These are phyloP conservation scores for Ariopsis seemanni DNA, from an alignment of 2,113 vertebrate genomes.

Conservation along the genomic window DNA sequence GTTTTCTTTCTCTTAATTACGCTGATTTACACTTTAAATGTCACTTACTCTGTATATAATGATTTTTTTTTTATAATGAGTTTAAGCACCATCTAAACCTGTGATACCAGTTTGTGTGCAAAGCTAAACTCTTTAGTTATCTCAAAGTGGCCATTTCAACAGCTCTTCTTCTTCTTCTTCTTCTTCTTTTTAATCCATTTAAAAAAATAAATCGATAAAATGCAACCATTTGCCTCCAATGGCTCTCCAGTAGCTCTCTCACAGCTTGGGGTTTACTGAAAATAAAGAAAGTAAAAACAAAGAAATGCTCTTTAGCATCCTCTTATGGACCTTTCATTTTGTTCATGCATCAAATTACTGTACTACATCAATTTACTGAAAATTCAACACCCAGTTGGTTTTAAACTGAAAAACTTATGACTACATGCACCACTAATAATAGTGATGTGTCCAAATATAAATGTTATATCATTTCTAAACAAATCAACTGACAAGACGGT, in stretches of 20 bases:
- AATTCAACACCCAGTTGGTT: too few species aligned
- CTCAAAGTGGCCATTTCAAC: neutral
- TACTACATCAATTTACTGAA: neutral
- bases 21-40: neutral
- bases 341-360: too few species aligned
- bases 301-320: neutral
- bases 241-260: neutral
- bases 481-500: neutral
- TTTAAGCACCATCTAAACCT: neutral
- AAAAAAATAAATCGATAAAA: neutral
- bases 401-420: neutral
- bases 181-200: neutral
- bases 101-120: neutral
- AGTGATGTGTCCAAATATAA: neutral
- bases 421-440: neutral
- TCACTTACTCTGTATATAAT: neutral
- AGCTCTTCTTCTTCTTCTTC: neutral
- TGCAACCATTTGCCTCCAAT: neutral
- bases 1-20: neutral
- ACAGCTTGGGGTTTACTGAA: neutral
- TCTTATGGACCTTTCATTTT: conserved; percentile 1
- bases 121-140: neutral
- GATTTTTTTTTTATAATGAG: neutral
- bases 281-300: neutral
- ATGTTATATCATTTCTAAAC: neutral